Percentiles rank a stretch among this genome's conserved stretches.
These are phyloP conservation scores for Meganola albula DNA, from an alignment of 2,888 invertebrate genomes.

Conservation along the genomic window DNA sequence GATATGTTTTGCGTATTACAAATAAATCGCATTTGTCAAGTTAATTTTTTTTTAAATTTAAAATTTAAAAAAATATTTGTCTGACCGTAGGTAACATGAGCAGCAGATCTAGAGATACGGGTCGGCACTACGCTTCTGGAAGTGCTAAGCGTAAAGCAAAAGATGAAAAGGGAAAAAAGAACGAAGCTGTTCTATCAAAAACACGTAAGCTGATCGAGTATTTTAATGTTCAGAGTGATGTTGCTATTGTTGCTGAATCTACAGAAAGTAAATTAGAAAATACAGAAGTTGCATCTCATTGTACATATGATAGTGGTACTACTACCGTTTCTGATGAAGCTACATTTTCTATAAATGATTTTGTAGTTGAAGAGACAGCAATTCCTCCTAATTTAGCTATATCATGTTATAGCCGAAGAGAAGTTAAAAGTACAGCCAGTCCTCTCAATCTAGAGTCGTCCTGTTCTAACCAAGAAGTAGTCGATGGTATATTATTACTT, in stretches of 20 bases:
- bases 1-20: background rate
- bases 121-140: background rate
- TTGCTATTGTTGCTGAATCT: background rate
- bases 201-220: background rate
- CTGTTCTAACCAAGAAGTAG: slow-evolving; percentile 2
- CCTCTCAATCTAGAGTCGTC: slow-evolving; percentile 4
- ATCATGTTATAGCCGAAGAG: no score
- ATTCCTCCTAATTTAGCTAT: background rate
- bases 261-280: background rate
- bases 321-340: background rate
- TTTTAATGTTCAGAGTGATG: background rate
- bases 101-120: slow-evolving; percentile 1
- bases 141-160: background rate
- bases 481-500: background rate
- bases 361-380: background rate
- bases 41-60: background rate
- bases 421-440: slow-evolving; percentile 1
- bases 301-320: no score
- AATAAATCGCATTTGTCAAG: background rate
- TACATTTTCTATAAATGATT: slow-evolving; percentile 1
- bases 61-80: slow-evolving; percentile 1
- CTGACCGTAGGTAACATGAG: background rate
- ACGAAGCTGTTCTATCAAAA: background rate
- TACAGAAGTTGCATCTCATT: background rate
- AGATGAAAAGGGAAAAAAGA: background rate